Evolutionary conservation across 23 tunicate species (phyloP).

Genomic region (Styela plicata): DNA sequence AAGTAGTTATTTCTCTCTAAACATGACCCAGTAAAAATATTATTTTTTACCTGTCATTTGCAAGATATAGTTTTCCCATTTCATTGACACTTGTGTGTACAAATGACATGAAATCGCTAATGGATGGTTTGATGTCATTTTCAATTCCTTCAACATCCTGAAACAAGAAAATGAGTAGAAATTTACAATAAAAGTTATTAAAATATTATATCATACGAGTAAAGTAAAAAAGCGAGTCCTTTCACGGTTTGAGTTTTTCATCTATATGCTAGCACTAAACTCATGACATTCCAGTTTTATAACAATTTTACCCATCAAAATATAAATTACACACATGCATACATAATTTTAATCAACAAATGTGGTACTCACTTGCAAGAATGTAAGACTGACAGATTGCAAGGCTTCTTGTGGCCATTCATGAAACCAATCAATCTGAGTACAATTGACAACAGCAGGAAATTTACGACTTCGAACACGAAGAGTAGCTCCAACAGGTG

Average conservation of each 20-base stretch:
- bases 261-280: no score
- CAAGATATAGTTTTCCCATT: constrained; percentile 64
- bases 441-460: constrained; percentile 99
- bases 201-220: no score
- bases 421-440: constrained; percentile 99
- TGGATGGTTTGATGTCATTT: constrained; percentile 72
- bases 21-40: background rate
- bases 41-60: constrained; percentile 73
- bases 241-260: no score
- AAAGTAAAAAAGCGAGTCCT: no score
- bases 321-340: no score
- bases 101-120: constrained; percentile 94
- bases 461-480: constrained; percentile 96
- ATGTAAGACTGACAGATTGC: constrained; percentile 88
- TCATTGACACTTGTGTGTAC: constrained; percentile 97
- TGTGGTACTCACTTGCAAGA: constrained; percentile 53
- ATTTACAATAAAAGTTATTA: no score
- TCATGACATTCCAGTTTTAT: no score
- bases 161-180: constrained; percentile 26
- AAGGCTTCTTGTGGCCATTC: constrained; percentile 99
- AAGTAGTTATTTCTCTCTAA: background rate
- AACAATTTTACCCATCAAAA: no score
- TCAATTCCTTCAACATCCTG: constrained; percentile 91
- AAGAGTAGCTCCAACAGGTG: constrained; percentile 95
- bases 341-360: no score